These are phyloP conservation scores for Hirtodrosophila confusa DNA, from an alignment of 2,888 invertebrate genomes.

Conservation along the genomic window DNA sequence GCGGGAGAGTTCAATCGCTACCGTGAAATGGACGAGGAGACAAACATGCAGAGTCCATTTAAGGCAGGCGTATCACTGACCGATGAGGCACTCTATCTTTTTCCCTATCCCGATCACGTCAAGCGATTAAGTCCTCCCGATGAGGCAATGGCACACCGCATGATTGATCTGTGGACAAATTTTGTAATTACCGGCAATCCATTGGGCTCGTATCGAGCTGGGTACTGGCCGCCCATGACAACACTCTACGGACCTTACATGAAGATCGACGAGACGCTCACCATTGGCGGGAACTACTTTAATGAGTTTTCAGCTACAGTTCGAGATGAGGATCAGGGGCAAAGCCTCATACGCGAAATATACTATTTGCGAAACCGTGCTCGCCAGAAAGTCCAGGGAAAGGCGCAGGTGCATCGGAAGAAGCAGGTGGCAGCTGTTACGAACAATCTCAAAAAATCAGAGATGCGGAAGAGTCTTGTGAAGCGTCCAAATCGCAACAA, in stretches of 20 bases:
- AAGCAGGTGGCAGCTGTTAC: constrained; percentile 29
- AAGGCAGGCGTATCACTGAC: constrained; percentile 86
- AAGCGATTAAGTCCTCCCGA: constrained; percentile 82
- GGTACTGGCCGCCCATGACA: constrained; percentile 83
- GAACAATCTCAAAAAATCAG: constrained; percentile 37
- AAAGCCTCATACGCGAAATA: constrained; percentile 73
- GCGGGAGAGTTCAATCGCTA: constrained; percentile 84
- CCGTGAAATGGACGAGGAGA: constrained; percentile 83
- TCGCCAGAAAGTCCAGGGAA: constrained; percentile 29
- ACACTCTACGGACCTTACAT: constrained; percentile 83
- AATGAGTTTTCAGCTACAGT: constrained; percentile 81
- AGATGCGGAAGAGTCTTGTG: constrained; percentile 61
- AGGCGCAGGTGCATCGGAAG: constrained; percentile 33
- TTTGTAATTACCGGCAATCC: constrained; percentile 83
- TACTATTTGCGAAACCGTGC: constrained; percentile 71
- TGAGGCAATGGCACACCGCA: constrained; percentile 82
- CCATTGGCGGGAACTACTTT: constrained; percentile 81
- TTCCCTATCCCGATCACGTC: constrained; percentile 83
- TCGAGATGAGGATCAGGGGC: constrained; percentile 76
- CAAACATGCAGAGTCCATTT: constrained; percentile 84
- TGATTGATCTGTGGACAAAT: constrained; percentile 84
- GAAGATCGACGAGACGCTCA: constrained; percentile 81
- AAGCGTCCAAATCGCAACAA: constrained; percentile 73
- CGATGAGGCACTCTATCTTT: constrained; percentile 86
- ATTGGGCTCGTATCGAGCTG: constrained; percentile 70